Evolutionary conservation across 2,113 vertebrate genomes (phyloP).

Genomic region (Chionis minor): DNA sequence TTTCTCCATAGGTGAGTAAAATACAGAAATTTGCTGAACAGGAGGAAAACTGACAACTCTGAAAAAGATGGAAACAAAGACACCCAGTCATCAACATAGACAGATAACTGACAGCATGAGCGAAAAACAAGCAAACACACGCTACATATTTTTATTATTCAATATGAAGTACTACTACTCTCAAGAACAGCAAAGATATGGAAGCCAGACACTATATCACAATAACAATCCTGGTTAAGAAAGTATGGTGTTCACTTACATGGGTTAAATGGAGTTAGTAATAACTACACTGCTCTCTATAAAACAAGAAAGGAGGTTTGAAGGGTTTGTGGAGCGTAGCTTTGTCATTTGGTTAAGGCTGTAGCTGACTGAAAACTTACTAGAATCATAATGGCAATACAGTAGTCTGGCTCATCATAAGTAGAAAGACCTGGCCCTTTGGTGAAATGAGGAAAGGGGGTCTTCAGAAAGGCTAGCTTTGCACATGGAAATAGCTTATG

Average conservation of each 20-base stretch:
- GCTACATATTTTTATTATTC: background rate
- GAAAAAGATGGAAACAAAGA: background rate
- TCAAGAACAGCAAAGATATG: background rate
- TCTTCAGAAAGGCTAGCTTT: background rate
- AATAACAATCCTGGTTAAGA: background rate
- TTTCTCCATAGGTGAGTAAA: background rate
- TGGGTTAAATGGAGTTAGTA: background rate
- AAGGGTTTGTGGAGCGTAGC: background rate
- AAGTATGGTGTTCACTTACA: background rate
- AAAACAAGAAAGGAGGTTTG: background rate
- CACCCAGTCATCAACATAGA: background rate
- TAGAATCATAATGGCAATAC: background rate
- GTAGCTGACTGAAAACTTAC: background rate
- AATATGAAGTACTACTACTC: background rate
- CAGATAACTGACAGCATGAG: background rate
- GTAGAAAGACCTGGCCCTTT: background rate
- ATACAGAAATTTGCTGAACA: background rate
- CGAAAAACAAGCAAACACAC: background rate
- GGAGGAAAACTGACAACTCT: background rate
- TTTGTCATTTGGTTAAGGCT: background rate
- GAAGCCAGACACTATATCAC: background rate
- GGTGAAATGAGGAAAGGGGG: background rate
- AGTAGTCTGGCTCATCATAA: background rate
- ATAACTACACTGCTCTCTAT: background rate
- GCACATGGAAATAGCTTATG: background rate